Evolutionary conservation across 2,797 vertebrate genomes (phyloP).

Genomic region (Urocyon cinereoargenteus): DNA sequence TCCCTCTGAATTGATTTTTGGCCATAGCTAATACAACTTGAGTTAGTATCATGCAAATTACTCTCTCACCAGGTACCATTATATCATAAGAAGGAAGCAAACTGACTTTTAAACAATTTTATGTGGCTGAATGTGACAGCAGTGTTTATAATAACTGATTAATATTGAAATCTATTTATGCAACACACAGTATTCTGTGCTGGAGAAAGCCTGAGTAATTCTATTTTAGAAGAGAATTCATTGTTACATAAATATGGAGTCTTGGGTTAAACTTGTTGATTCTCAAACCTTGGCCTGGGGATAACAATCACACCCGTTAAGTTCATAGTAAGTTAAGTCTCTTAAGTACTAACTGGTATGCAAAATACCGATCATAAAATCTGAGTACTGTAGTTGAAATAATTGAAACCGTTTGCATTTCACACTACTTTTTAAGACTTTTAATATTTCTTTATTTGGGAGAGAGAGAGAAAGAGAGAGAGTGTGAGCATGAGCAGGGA

Average conservation of each 20-base stretch:
- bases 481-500: too few species aligned
- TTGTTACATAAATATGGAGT: neutral
- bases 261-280: neutral
- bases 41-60: neutral
- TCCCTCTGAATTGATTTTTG: neutral
- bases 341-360: neutral
- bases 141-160: neutral
- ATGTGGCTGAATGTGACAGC: neutral
- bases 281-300: neutral
- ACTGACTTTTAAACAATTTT: neutral
- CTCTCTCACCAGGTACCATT: neutral
- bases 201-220: neutral
- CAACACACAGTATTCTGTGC: neutral
- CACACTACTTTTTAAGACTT: too few species aligned
- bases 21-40: neutral
- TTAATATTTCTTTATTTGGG: too few species aligned
- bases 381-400: neutral
- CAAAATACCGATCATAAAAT: neutral
- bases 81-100: neutral
- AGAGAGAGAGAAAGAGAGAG: too few species aligned
- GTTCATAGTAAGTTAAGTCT: neutral
- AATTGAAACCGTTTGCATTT: neutral
- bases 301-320: neutral
- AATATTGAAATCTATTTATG: neutral
- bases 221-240: neutral